Conservation (phyloP, 2,113 vertebrate genomes). For the Podocnemis expansa region DNA sequence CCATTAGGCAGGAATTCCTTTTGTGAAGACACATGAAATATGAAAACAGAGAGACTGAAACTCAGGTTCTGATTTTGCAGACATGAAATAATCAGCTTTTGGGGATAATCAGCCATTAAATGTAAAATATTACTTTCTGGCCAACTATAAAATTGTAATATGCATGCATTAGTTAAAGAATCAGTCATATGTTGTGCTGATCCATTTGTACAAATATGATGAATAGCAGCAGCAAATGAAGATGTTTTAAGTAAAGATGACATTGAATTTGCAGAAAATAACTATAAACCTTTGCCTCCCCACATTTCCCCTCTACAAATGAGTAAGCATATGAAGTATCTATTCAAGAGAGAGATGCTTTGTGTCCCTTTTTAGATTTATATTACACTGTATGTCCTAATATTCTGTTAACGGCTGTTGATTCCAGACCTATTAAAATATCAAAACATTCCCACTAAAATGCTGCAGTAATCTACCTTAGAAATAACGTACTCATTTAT, state of each 20-base stretch:
- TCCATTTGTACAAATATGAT: slow-evolving; percentile 25
- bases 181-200: background rate
- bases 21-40: background rate
- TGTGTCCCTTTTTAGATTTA: background rate
- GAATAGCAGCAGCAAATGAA: background rate
- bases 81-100: background rate
- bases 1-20: background rate
- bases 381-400: background rate
- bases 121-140: background rate
- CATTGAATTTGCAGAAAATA: background rate
- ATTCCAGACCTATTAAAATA: background rate
- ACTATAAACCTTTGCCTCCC: background rate
- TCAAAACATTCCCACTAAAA: background rate
- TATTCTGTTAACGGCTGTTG: background rate
- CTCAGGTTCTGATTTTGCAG: background rate
- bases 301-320: background rate
- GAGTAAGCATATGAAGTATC: background rate
- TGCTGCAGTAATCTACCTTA: background rate
- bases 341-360: background rate
- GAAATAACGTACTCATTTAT: background rate
- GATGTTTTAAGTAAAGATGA: background rate
- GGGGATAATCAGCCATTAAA: background rate
- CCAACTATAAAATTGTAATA: background rate
- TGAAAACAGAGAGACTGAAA: background rate
- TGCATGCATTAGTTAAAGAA: background rate